A percentile compares a stretch with the other conserved stretches of the same genome.
These are phyloP conservation scores for Chouioia cunea DNA, from an alignment of 2,888 invertebrate species.

Conservation along the genomic window DNA sequence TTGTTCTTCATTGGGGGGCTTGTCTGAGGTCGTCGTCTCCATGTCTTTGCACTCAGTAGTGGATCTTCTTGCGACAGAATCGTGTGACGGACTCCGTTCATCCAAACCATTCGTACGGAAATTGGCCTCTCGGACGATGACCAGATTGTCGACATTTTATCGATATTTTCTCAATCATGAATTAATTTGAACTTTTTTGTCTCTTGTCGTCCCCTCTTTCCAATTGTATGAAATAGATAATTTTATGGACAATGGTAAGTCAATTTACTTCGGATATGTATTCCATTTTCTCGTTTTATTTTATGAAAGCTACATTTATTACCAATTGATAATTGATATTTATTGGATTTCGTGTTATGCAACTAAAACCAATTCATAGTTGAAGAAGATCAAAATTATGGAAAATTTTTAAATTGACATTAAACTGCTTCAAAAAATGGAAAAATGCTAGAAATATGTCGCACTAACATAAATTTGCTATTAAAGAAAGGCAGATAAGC, in stretches of 20 bases:
- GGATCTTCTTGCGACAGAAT: slow-evolving; percentile 77
- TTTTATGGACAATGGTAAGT: background rate
- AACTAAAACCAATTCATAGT: background rate
- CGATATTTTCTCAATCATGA: no score
- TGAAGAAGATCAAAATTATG: slow-evolving; percentile 5
- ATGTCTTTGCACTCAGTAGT: slow-evolving; percentile 54
- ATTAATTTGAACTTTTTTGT: no score
- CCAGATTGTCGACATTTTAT: slow-evolving; percentile 71
- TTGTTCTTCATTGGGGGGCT: slow-evolving; percentile 52
- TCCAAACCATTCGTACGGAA: slow-evolving; percentile 76
- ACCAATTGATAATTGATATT: background rate
- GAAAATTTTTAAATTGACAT: no score
- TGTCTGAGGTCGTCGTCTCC: slow-evolving; percentile 51
- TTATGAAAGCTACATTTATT: background rate
- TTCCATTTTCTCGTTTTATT: background rate
- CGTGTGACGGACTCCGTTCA: slow-evolving; percentile 79
- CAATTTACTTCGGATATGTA: background rate
- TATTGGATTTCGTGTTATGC: no score
- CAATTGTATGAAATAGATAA: background rate
- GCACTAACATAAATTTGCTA: background rate
- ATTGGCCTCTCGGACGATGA: slow-evolving; percentile 73
- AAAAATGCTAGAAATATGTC: background rate
- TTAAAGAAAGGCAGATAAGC: no score
- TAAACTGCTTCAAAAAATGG: no score
- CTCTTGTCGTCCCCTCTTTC: background rate